Evolutionary conservation across 2,888 invertebrate genomes (phyloP).

Genomic region (Malachius bipustulatus): DNA sequence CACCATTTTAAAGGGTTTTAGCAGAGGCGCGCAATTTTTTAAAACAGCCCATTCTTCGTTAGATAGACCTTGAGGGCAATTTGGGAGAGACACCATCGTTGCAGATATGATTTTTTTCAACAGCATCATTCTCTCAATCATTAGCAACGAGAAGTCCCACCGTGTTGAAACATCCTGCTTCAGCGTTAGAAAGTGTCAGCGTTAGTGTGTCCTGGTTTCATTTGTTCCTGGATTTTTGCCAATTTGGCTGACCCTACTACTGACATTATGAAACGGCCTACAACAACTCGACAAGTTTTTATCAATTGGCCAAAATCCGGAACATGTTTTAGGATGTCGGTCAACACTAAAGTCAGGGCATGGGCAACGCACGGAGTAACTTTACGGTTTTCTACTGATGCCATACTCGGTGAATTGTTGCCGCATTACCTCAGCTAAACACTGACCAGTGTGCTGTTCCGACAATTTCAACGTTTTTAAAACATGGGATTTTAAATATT

Average conservation of each 20-base stretch:
- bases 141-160: constrained; percentile 11
- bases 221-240: constrained; percentile 13
- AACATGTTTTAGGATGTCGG: neutral
- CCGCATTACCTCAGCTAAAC: constrained; percentile 14
- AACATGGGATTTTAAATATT: constrained; percentile 12
- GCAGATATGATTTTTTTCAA: neutral
- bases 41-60: constrained; percentile 1
- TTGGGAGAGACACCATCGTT: neutral
- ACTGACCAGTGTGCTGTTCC: constrained; percentile 15
- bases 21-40: too few relatives aligned
- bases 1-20: too few relatives aligned
- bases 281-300: neutral
- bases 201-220: constrained; percentile 6
- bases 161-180: constrained; percentile 12
- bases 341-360: constrained; percentile 17
- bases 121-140: constrained; percentile 1
- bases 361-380: constrained; percentile 21
- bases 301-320: neutral
- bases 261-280: constrained; percentile 1
- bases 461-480: constrained; percentile 16
- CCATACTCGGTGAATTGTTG: constrained; percentile 15
- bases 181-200: constrained; percentile 10
- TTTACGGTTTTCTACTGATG: constrained; percentile 16
- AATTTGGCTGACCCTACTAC: constrained; percentile 11
- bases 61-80: neutral